Evolutionary conservation across 2,888 invertebrate genomes (phyloP).

Genomic region (Drepana falcataria): DNA sequence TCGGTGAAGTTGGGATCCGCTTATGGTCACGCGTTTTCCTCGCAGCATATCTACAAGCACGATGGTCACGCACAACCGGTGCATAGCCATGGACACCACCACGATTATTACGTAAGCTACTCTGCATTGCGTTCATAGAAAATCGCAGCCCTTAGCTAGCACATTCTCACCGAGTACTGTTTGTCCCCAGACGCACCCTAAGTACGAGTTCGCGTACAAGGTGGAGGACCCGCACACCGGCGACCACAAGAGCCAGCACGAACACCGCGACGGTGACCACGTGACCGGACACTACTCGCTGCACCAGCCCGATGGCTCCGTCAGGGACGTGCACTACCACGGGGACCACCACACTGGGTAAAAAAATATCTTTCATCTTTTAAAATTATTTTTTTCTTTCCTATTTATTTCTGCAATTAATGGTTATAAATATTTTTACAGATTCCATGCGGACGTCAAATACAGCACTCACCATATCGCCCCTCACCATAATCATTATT

Average conservation of each 20-base stretch:
- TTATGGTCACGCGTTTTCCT: conserved; percentile 1
- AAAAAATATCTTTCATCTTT: neutral
- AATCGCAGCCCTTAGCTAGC: neutral
- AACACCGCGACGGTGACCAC: conserved; percentile 70
- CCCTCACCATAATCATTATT: conserved; percentile 23
- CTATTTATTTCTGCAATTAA: no score
- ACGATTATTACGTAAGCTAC: conserved; percentile 17
- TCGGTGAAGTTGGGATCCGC: conserved; percentile 1
- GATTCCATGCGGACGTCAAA: conserved; percentile 57
- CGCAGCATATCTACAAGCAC: conserved; percentile 14
- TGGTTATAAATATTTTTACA: conserved; percentile 12
- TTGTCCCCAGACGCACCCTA: conserved; percentile 31
- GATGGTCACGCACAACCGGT: conserved; percentile 16
- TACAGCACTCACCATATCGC: conserved; percentile 30
- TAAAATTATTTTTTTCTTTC: neutral
- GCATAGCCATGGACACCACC: conserved; percentile 14
- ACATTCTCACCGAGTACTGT: neutral
- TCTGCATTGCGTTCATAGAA: no score
- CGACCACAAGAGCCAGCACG: conserved; percentile 59
- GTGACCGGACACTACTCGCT: conserved; percentile 76
- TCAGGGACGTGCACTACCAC: conserved; percentile 65
- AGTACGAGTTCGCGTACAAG: conserved; percentile 59
- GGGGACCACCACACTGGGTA: conserved; percentile 59
- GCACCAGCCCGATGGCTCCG: conserved; percentile 58
- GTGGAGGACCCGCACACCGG: conserved; percentile 65